Conservation (phyloP, 2,113 vertebrate genomes). For the Colinus virginianus region DNA sequence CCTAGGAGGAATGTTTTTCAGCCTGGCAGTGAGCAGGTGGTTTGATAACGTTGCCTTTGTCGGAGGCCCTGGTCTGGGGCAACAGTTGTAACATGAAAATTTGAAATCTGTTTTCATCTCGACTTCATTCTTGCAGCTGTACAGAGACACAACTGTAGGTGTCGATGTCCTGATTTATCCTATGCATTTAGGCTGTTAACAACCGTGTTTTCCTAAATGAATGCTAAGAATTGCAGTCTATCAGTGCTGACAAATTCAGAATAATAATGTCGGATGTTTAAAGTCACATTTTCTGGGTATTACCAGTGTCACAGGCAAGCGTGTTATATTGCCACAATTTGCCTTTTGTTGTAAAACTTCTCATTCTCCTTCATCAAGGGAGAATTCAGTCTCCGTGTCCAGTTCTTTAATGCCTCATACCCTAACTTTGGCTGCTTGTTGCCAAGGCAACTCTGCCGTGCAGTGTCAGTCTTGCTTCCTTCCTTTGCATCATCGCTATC, state of each 20-base stretch:
- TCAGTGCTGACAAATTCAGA: neutral
- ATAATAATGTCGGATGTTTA: neutral
- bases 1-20: neutral
- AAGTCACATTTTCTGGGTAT: neutral
- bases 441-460: neutral
- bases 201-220: neutral
- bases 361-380: neutral
- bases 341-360: constrained; percentile 20
- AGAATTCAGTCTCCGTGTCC: neutral
- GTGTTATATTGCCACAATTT: constrained; percentile 1
- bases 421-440: constrained; percentile 43
- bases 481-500: constrained; percentile 11
- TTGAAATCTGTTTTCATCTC: neutral
- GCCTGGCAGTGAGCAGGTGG: neutral
- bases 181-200: neutral
- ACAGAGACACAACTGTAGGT: neutral
- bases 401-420: neutral
- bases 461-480: neutral
- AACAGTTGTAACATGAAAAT: neutral
- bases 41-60: neutral
- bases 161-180: neutral
- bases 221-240: neutral
- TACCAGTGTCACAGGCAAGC: neutral
- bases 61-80: neutral
- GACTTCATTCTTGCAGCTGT: neutral